Base-by-base conservation (phyloP, 1,140 invertebrate genomes). In the Pissodes strobi region DNA sequence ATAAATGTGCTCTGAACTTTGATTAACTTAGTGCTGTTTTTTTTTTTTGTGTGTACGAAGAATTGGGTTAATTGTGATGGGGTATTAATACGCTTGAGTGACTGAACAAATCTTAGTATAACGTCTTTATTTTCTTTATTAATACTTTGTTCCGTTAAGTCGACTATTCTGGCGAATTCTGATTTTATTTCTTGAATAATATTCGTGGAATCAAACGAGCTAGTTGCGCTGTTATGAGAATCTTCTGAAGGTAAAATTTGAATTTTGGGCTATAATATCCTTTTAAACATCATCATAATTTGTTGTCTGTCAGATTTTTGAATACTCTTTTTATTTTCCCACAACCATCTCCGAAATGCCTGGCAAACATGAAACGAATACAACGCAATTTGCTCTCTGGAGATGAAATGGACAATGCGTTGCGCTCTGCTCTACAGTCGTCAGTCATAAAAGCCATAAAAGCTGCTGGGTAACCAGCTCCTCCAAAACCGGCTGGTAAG, bases 391-490 rank as follows among this genome's bases (percentile, higher is more conserved):
- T 25, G 62, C 62, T 57, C 43, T 62, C 62, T 1, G 49, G 8
- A 18, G 45, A 53, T n/a, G n/a, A n/a, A n/a, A n/a, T n/a, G n/a
- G n/a, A n/a, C n/a, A n/a, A n/a, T n/a, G n/a, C n/a, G n/a, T 5
- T 58, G 22, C 1, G 13, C 37, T 66, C 59, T 13, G 59, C 49
- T 34, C 13, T 38, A n/a, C 17, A 62, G 43, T 66, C 64, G 37
- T 66, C 64, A 13, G 55, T 65, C n/a, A n/a, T n/a, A n/a, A n/a
- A n/a, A n/a, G n/a, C n/a, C 63, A 65, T 65, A 65, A 65, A n/a
- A n/a, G n/a, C n/a, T n/a, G n/a, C n/a, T n/a, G n/a, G n/a, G n/a
- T n/a, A n/a, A n/a, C n/a, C n/a, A n/a, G n/a, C n/a, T n/a, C n/a
- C n/a, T n/a, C n/a, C n/a, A n/a, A n/a, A n/a, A n/a, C n/a, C n/a